These are phyloP conservation scores for Zaprionus lineosus DNA, from an alignment of 2,888 invertebrate species.

Conservation along the genomic window DNA sequence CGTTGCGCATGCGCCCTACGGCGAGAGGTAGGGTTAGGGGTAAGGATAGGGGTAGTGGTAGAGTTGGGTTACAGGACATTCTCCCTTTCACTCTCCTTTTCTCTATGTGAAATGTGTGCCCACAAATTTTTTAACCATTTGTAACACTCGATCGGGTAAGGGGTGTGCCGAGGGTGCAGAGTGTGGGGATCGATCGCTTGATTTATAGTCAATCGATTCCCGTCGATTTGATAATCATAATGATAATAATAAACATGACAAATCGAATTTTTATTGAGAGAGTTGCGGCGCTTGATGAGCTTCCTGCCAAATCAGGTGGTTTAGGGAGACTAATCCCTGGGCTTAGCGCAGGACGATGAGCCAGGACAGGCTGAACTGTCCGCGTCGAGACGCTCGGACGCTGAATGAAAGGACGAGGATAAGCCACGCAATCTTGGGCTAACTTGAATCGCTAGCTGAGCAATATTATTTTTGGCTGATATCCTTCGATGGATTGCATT, in stretches of 20 bases:
- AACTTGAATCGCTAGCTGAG: neutral
- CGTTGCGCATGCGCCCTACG: slow-evolving; percentile 35
- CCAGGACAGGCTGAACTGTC: slow-evolving; percentile 8
- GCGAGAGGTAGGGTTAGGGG: slow-evolving; percentile 30
- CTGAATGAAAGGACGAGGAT: slow-evolving; percentile 36
- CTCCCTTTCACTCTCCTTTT: no score
- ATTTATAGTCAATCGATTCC: slow-evolving; percentile 59
- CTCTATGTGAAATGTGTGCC: slow-evolving; percentile 55
- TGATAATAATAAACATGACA: slow-evolving; percentile 36
- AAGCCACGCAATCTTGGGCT: slow-evolving; percentile 43
- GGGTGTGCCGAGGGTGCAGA: no score
- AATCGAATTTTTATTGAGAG: slow-evolving; percentile 38
- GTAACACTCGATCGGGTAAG: slow-evolving; percentile 65
- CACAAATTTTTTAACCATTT: slow-evolving; percentile 73
- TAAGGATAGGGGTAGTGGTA: slow-evolving; percentile 35
- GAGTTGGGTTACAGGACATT: no score
- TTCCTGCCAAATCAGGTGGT: slow-evolving; percentile 29
- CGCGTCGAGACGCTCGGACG: neutral
- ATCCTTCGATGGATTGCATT: slow-evolving; percentile 28
- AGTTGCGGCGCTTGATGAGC: slow-evolving; percentile 38
- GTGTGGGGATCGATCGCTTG: slow-evolving; percentile 33
- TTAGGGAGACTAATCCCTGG: slow-evolving; percentile 31
- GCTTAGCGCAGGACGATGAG: slow-evolving; percentile 17
- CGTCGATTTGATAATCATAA: slow-evolving; percentile 54
- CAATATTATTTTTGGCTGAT: slow-evolving; percentile 23